Conservation (phyloP, 2,113 vertebrate genomes). For the Crotalus viridis region DNA sequence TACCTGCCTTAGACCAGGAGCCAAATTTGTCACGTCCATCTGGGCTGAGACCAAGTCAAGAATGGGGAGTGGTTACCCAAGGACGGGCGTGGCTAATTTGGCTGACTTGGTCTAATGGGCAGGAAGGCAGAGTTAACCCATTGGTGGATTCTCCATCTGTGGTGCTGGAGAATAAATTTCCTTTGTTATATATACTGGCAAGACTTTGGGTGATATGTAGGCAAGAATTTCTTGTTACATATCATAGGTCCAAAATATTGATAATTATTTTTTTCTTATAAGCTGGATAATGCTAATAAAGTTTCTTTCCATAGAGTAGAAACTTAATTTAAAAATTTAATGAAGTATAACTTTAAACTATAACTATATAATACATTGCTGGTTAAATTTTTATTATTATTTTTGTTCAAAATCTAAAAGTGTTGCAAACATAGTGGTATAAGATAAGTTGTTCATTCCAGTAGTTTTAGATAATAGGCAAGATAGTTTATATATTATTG, state of each 20-base stretch:
- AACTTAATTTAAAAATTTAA: not conserved
- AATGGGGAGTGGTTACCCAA: too few relatives aligned
- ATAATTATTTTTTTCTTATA: not conserved
- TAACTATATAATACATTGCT: not conserved
- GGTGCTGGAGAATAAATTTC: not conserved
- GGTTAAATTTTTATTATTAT: not conserved
- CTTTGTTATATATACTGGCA: not conserved
- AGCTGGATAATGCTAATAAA: not conserved
- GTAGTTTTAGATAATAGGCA: not conserved
- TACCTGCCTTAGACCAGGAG: too few relatives aligned
- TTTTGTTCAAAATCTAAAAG: not conserved
- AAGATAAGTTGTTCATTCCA: not conserved
- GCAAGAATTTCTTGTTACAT: not conserved
- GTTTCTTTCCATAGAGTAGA: not conserved
- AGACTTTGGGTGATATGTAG: not conserved
- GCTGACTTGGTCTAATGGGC: too few relatives aligned
- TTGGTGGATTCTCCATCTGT: too few relatives aligned
- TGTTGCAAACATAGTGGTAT: not conserved
- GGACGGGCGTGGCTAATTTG: too few relatives aligned
- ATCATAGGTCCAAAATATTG: not conserved
- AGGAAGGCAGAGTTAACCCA: too few relatives aligned
- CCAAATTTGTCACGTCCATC: too few relatives aligned
- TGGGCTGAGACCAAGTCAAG: too few relatives aligned
- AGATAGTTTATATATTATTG: not conserved
- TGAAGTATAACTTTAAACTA: not conserved